Percentiles rank a stretch among this genome's conserved stretches.
phyloP scores from a whole-genome alignment of 2,888 invertebrate species.

The Dendrolimus pini region DNA sequence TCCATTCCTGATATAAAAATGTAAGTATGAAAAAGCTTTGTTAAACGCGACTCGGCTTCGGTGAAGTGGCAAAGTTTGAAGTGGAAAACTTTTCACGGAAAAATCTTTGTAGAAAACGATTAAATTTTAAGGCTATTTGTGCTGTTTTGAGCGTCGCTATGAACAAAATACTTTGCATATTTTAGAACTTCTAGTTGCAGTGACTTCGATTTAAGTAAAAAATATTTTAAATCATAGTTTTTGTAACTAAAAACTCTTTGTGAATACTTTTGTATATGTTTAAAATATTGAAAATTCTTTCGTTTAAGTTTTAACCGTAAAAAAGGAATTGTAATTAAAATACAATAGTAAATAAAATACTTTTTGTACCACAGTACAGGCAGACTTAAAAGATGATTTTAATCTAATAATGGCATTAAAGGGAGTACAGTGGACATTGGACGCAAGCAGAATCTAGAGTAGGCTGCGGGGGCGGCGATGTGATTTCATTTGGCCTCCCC shows the following conservation, averaged over 20 bases:
- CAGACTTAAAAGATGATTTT: constrained; percentile 56
- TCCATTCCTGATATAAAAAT: constrained; percentile 74
- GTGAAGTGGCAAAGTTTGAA: constrained; percentile 74
- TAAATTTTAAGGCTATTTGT: constrained; percentile 72
- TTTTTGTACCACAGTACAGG: constrained; percentile 11
- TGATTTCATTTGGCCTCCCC: constrained; percentile 43
- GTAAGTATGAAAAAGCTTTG: constrained; percentile 75
- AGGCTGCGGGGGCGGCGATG: constrained; percentile 25
- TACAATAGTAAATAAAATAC: too few relatives aligned
- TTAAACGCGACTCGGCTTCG: constrained; percentile 71
- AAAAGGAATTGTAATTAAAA: too few relatives aligned
- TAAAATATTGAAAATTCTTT: too few relatives aligned
- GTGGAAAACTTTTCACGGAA: constrained; percentile 74
- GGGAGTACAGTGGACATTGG: constrained; percentile 48
- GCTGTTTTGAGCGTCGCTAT: constrained; percentile 46
- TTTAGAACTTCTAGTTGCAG: background rate
- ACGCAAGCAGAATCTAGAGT: constrained; percentile 53
- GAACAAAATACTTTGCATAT: background rate
- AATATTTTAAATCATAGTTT: background rate
- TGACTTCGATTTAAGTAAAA: background rate
- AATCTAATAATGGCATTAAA: constrained; percentile 63
- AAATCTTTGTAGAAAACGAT: constrained; percentile 71
- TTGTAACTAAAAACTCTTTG: too few relatives aligned
- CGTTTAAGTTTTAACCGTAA: too few relatives aligned
- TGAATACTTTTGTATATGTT: too few relatives aligned